phyloP scores from a whole-genome alignment of 2,888 invertebrate genomes.

The Hypena proboscidalis region DNA sequence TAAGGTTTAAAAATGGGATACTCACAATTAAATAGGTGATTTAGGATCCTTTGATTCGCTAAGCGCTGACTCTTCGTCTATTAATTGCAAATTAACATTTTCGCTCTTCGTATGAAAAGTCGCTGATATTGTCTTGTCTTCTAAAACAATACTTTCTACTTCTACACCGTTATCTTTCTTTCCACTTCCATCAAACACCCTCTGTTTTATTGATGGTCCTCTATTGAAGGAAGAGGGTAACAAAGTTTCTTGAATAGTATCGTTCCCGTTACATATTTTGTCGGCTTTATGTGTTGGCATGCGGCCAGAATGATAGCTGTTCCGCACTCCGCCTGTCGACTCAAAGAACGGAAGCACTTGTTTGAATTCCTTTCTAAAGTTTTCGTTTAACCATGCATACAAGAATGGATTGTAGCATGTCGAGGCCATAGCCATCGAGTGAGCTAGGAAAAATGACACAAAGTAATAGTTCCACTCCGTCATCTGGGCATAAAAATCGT shows the following conservation, averaged over 20 bases:
- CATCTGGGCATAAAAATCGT: slow-evolving; percentile 88
- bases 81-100: slow-evolving; percentile 72
- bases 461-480: slow-evolving; percentile 92
- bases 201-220: slow-evolving; percentile 76
- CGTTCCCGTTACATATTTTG: slow-evolving; percentile 90
- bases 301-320: slow-evolving; percentile 76
- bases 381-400: slow-evolving; percentile 99
- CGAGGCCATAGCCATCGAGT: slow-evolving; percentile 97
- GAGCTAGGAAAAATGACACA: slow-evolving; percentile 95
- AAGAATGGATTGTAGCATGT: slow-evolving; percentile 98
- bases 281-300: slow-evolving; percentile 85
- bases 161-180: slow-evolving; percentile 84
- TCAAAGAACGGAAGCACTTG: slow-evolving; percentile 89
- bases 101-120: slow-evolving; percentile 70
- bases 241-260: slow-evolving; percentile 89
- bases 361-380: slow-evolving; percentile 97
- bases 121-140: slow-evolving; percentile 71
- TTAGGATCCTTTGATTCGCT: slow-evolving; percentile 64
- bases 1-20: slow-evolving; percentile 27
- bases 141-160: slow-evolving; percentile 84
- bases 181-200: slow-evolving; percentile 62
- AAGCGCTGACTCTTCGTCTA: slow-evolving; percentile 73
- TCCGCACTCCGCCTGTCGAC: slow-evolving; percentile 79
- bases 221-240: slow-evolving; percentile 85
- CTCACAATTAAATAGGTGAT: slow-evolving; percentile 65